Evolutionary conservation across 2,888 invertebrate species (phyloP), one percentile per base, ranked within the genome.

Genomic region (Calephelis perditalis): DNA sequence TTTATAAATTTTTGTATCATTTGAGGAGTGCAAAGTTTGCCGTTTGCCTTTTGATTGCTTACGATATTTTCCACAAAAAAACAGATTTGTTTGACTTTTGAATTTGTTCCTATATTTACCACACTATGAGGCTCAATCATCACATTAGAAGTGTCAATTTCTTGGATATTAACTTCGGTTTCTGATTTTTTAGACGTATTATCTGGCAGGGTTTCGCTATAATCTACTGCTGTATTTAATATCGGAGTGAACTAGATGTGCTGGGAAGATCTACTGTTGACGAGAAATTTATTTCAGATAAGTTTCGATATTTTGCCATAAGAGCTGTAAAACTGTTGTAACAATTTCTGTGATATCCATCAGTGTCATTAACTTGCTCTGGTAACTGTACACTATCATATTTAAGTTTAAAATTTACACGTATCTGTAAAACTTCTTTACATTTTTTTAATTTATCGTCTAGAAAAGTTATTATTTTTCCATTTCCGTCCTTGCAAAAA

Each of bases 11-110:
- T 58, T 47, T 56, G 56, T 47, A 60, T 56, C 60, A 9, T 60
- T 60, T 60, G 60, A 60, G 56, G 60, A 60, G 12, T 60, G n/a
- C 11, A 60, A n/a, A 60, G 3, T 60, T 60, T 60, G 59, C 45
- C 56, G 59, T 59, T 55, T 59, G 56, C 59, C 59, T n/a, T 59
- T 59, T 26, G 12, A 26, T n/a, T 59, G 55, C n/a, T 59, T 59
- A 44, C 59, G 59, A 59, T 46, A 56, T 59, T 59, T 59, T n/a
- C 35, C 55, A 59, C 55, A 59, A 59, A 55, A 59, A 59, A 59
- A 49, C 49, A 49, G 12, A 56, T 10, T 56, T 37, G 56, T 56
- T 56, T 56, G 37, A 36, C 56, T 5, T 35, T 15, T 56, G 56
- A 43, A 56, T 56, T 56, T 56, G 56, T 43, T 56, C 43, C 56